Evolutionary conservation across 1,140 invertebrate species (phyloP).

Genomic region (Macrostomum lignano): DNA sequence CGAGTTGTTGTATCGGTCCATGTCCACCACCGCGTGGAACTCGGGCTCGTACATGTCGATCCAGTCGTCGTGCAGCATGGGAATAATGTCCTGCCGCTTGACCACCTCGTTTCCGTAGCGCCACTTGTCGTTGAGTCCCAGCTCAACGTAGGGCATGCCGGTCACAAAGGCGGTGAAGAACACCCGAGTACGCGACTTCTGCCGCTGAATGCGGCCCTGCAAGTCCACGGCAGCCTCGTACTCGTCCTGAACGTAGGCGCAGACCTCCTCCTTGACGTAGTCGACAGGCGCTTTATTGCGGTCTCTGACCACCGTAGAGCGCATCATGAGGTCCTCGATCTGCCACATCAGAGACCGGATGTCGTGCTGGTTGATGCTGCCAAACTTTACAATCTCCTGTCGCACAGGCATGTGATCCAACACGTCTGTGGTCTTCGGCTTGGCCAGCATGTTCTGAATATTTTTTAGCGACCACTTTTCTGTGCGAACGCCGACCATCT

Average conservation of each 20-base stretch:
- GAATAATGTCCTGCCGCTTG: conserved; percentile 88
- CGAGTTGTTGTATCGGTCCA: conserved; percentile 58
- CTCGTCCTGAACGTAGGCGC: conserved; percentile 5
- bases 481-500: conserved; percentile 4
- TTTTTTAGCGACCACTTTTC: conserved; percentile 5
- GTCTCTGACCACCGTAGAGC: neutral
- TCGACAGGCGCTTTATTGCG: too few relatives aligned
- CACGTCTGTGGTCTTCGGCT: conserved; percentile 4
- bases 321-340: conserved; percentile 4
- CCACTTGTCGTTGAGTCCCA: conserved; percentile 7
- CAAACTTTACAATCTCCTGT: conserved; percentile 4
- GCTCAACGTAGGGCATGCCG: conserved; percentile 4
- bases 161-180: conserved; percentile 5
- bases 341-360: neutral
- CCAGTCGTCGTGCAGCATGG: conserved; percentile 96
- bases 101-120: conserved; percentile 46
- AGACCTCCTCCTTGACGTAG: conserved; percentile 5
- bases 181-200: conserved; percentile 3
- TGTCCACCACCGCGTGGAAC: conserved; percentile 71
- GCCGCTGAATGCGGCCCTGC: neutral
- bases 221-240: neutral
- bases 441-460: neutral
- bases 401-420: conserved; percentile 4
- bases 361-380: conserved; percentile 2
- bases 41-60: conserved; percentile 72